phyloP scores from a whole-genome alignment of 2,797 vertebrate species.

The Uromys caudimaculatus region DNA sequence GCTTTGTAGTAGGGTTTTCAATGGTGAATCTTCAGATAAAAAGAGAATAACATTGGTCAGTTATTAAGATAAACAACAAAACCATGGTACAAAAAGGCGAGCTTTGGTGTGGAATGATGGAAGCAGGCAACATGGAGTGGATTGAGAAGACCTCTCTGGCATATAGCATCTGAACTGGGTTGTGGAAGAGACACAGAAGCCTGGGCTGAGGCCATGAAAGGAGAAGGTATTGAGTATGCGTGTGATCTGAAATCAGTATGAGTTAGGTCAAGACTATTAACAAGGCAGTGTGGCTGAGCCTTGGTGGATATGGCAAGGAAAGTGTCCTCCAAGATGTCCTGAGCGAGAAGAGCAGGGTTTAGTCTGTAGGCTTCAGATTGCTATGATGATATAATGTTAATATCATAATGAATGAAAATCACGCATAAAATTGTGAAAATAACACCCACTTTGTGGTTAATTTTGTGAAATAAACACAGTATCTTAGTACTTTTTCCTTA shows the following conservation, averaged over 20 bases:
- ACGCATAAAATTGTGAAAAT: not conserved
- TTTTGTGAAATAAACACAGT: not conserved
- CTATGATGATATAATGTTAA: not conserved
- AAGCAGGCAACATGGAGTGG: not conserved
- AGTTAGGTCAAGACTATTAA: not conserved
- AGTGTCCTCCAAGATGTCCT: not conserved
- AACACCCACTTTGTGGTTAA: not conserved
- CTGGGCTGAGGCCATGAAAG: fast-evolving
- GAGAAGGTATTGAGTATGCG: too few species aligned
- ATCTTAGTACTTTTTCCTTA: not conserved
- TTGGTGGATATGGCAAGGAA: not conserved
- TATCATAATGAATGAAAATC: not conserved
- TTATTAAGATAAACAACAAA: not conserved
- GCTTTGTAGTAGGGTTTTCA: not conserved
- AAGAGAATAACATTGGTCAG: not conserved
- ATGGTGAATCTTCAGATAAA: not conserved
- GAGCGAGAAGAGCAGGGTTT: not conserved
- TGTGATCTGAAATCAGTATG: not conserved
- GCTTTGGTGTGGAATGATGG: not conserved
- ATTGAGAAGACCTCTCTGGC: not conserved
- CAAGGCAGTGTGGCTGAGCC: not conserved
- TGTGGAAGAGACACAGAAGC: not conserved
- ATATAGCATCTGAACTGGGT: not conserved
- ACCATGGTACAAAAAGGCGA: not conserved
- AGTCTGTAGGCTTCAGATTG: not conserved